phyloP scores from a whole-genome alignment of 2,888 invertebrate species.

The Calameuta idolon region DNA sequence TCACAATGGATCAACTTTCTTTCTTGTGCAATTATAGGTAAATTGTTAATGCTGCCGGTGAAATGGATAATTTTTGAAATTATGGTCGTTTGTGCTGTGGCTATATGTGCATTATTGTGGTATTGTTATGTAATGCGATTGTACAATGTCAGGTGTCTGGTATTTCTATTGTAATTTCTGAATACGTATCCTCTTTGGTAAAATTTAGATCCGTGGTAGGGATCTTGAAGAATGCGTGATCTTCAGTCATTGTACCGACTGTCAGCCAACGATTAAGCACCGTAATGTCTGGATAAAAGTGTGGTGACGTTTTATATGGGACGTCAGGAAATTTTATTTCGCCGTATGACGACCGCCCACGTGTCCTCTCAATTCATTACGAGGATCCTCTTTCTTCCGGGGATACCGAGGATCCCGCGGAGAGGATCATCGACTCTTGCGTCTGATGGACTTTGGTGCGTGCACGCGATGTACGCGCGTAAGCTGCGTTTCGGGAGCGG shows the following conservation, averaged over 20 bases:
- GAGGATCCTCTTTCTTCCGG: not conserved
- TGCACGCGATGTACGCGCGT: not conserved
- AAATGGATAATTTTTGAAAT: not conserved
- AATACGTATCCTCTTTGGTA: not conserved
- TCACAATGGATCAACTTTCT: not conserved
- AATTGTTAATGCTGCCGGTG: not conserved
- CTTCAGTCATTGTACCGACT: not conserved
- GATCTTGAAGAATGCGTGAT: not conserved
- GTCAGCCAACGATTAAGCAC: not conserved
- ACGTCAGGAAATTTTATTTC: not conserved
- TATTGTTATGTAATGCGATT: not conserved
- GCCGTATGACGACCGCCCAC: not conserved
- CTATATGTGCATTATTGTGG: not conserved
- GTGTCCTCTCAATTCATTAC: not conserved
- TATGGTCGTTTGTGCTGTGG: not conserved
- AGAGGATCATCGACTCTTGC: not conserved
- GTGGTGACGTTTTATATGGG: not conserved
- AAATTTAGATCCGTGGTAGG: not conserved
- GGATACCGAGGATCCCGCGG: not conserved
- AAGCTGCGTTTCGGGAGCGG: constrained; percentile 13
- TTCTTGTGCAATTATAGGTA: not conserved
- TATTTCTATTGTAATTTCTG: not conserved
- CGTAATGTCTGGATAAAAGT: not conserved
- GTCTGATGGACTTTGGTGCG: not conserved
- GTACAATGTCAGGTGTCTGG: not conserved